Percentiles rank a stretch among this genome's conserved stretches.
Conservation (phyloP, 30 jellyfish, hydroid and myxozoan species). For the Aurelia aurita region DNA sequence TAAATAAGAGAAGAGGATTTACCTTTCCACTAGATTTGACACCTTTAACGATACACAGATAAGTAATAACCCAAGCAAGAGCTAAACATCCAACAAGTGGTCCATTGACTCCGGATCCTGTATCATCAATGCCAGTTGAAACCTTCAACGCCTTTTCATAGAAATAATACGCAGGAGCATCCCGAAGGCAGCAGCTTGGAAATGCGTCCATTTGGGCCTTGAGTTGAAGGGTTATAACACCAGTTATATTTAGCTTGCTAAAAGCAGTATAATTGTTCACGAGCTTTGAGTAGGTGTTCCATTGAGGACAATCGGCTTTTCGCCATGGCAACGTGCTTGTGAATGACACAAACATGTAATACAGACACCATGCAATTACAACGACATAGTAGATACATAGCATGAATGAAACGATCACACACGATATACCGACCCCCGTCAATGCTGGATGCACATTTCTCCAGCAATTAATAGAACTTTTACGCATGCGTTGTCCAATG, state of each 20-base stretch:
- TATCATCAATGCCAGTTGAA: conserved; percentile 68
- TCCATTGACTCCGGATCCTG: conserved; percentile 87
- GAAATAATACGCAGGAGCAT: conserved; percentile 80
- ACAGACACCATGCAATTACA: conserved; percentile 90
- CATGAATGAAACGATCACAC: conserved; percentile 79
- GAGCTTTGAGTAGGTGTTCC: neutral
- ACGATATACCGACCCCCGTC: conserved; percentile 90
- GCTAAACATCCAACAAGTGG: conserved; percentile 87
- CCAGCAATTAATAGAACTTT: conserved; percentile 89
- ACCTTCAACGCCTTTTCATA: conserved; percentile 80
- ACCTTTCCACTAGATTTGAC: conserved; percentile 97
- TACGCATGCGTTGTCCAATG: conserved; percentile 89
- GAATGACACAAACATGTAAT: conserved; percentile 79
- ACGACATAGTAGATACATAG: conserved; percentile 88
- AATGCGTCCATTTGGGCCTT: conserved; percentile 17
- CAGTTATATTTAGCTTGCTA: too few relatives aligned
- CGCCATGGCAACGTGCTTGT: conserved; percentile 84
- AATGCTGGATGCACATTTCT: conserved; percentile 83
- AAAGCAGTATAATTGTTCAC: neutral
- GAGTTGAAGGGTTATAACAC: neutral
- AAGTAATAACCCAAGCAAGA: conserved; percentile 90
- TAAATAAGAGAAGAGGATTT: too few relatives aligned
- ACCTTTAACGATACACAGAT: conserved; percentile 85
- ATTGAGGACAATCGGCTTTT: conserved; percentile 65
- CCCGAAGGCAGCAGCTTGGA: conserved; percentile 81